Evolutionary conservation across 1,140 invertebrate genomes (phyloP), one percentile per base, ranked within the genome.

Genomic region (Hermetia illucens): DNA sequence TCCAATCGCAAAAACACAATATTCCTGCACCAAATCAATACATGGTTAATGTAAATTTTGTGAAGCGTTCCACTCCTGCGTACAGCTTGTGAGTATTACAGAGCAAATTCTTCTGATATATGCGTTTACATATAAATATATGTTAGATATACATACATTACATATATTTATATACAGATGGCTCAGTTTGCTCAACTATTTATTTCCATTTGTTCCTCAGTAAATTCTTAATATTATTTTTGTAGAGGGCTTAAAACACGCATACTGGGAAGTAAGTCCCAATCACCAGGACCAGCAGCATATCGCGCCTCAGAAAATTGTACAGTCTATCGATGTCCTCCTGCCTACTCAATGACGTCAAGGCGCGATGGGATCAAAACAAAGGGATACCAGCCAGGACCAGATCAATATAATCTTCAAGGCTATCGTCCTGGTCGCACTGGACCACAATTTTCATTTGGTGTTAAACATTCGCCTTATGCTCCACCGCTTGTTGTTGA

Each of bases 11-110:
- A 61, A 40, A 55, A n/a, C n/a, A 57, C 3, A 39, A 52, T 2
- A 68, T 69, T 4, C 73, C 73, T 3, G 74, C 69, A n/a, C 70
- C 73, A 3, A 72, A 71, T 55, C 68, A 69, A n/a, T 75, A 76
- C 55, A 62, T 65, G 42, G 40, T 66, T 47, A 40, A 64, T 46
- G 48, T 65, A 1, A 55, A 58, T 37, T 48, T 60, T 0, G 53
- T 65, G 35, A 60, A 52, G 34, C 51, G 46, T 9, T 46, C 53
- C 0, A 52, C 51, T 15, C 62, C 63, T 2, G 58, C 63, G 2
- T 70, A 63, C 39, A 65, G 61, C 48, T 65, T 70, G 68, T 70
- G 41, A 52, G 60, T 55, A 43, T 36, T 16, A 2, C 32, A 17
- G 5, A 15, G 30, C 31, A 20, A n/a, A 4, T n/a, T 8, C 40